A percentile compares a stretch with the other conserved stretches of the same genome.
These are phyloP conservation scores for Agrochola macilenta DNA, from an alignment of 2,888 invertebrate species.

Conservation along the genomic window DNA sequence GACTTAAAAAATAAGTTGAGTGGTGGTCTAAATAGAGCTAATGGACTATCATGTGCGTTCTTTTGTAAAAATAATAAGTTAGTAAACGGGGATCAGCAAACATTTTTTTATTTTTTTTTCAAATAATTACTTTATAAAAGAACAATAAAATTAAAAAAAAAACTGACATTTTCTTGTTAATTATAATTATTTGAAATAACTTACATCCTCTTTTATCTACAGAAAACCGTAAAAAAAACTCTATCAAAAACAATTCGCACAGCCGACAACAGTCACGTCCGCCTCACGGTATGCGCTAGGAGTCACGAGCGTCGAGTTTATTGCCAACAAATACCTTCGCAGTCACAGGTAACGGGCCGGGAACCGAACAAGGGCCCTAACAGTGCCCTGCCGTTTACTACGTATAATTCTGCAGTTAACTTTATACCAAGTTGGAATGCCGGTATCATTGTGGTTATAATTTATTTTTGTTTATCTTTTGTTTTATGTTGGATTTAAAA, in stretches of 20 bases:
- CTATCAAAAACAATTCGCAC: slow-evolving; percentile 5
- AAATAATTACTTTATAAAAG: too few species aligned
- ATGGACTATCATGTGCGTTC: neutral
- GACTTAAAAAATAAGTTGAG: neutral
- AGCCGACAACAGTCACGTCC: slow-evolving; percentile 36
- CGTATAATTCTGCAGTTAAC: slow-evolving; percentile 53
- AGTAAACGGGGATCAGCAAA: neutral
- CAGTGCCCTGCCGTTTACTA: slow-evolving; percentile 40
- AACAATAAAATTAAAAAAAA: too few species aligned
- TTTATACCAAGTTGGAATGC: slow-evolving; percentile 52
- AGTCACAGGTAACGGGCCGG: slow-evolving; percentile 67
- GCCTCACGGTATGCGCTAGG: slow-evolving; percentile 64
- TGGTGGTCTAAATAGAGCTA: neutral
- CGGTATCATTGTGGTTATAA: slow-evolving; percentile 17
- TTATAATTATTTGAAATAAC: neutral
- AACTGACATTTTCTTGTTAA: too few species aligned
- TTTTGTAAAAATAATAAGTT: neutral
- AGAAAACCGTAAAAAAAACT: too few species aligned
- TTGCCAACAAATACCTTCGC: slow-evolving; percentile 65
- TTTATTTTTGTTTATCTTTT: slow-evolving; percentile 11
- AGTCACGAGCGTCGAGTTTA: slow-evolving; percentile 67
- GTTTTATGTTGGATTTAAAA: neutral
- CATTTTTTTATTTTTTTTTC: too few species aligned
- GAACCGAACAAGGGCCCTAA: slow-evolving; percentile 62
- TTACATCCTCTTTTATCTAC: neutral